Evolutionary conservation across 2,888 invertebrate genomes (phyloP), one percentile per base, ranked within the genome.

Genomic region (Ctenicera cuprea): DNA sequence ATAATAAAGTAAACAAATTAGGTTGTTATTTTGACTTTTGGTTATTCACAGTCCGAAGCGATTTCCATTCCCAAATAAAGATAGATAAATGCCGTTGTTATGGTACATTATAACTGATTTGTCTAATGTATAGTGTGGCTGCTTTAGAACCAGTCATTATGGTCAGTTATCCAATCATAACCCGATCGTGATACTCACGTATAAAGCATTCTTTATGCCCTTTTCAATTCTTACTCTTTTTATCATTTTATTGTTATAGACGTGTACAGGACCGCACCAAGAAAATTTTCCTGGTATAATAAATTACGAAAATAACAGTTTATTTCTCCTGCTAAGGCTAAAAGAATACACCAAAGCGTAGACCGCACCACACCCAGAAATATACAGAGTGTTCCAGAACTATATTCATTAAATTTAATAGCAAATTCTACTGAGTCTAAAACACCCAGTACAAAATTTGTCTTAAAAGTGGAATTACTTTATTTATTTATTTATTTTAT

Each of bases 81-180:
- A 26, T 33, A 26, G 48, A 59, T 65, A 72, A 72, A 62, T 52
- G 71, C 45, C 22, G 66, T 66, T 54, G 71, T 72, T 72, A 61
- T 66, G 61, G 61, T 61, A 41, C 48, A 62, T 62, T 70, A 70
- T 41, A 61, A 57, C 59, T 59, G 71, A 73, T 73, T 73, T 64
- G 37, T 69, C 63, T 69, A 73, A 73, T 73, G 64, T 63, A 69
- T 73, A 73, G 64, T 73, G 73, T 69, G 73, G 68, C 50, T 64
- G 67, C 37, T 43, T 65, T 69, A 54, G 64, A 73, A 73, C 68
- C 38, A 26, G 26, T 73, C 45, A 73, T 73, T 73, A 73, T 26
- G 48, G 54, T 33, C 59, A 67, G 57, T 67, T 67, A 67, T 67
- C 67, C 67, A 67, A 67, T 67, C 59, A 67, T 45, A 67, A 67